Conservation (phyloP, 2,797 vertebrate genomes). For the Rhynchonycteris naso region DNA sequence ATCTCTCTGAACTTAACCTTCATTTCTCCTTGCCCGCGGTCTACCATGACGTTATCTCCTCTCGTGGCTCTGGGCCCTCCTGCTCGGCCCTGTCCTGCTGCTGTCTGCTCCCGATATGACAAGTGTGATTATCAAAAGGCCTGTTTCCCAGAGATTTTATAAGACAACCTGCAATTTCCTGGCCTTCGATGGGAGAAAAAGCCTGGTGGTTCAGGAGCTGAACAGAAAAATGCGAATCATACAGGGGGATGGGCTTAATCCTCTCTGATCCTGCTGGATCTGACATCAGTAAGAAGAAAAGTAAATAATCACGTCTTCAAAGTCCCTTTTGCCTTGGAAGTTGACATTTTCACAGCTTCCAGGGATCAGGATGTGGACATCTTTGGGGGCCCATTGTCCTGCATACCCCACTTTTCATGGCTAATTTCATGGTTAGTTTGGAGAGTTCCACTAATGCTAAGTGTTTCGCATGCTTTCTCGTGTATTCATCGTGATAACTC, state of each 20-base stretch:
- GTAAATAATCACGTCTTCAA: neutral
- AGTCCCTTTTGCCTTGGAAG: neutral
- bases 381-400: neutral
- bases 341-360: neutral
- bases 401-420: neutral
- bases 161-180: constrained; percentile 71
- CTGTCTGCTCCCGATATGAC: constrained; percentile 69
- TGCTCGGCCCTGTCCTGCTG: constrained; percentile 4
- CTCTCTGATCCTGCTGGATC: neutral
- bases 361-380: neutral
- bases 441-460: neutral
- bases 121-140: constrained; percentile 71
- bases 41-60: neutral
- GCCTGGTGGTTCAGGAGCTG: constrained; percentile 40
- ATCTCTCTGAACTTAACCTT: constrained; percentile 33
- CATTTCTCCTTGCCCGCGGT: constrained; percentile 54
- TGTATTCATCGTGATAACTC: neutral
- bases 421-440: constrained; percentile 28
- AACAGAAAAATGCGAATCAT: constrained; percentile 3
- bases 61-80: neutral
- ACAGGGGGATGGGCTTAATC: neutral
- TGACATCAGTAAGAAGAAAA: constrained; percentile 66
- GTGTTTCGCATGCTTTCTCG: neutral
- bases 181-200: constrained; percentile 56
- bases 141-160: constrained; percentile 66